phyloP scores from a whole-genome alignment of 1,140 invertebrate genomes.

The Calycopis cecrops region DNA sequence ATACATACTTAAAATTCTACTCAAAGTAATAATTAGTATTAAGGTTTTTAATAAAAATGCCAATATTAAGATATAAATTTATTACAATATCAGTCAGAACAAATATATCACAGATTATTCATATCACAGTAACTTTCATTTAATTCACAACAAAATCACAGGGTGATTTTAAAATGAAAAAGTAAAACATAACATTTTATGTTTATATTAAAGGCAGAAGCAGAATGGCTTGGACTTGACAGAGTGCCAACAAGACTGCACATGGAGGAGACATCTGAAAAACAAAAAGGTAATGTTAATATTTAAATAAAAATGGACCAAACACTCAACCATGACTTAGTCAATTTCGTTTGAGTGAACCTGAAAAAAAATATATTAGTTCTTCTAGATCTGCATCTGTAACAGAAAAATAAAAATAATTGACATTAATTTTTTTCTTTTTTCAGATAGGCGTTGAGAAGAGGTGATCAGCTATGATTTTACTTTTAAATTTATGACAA shows the following conservation, averaged over 20 bases:
- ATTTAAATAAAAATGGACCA: slow-evolving; percentile 39
- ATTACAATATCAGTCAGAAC: slow-evolving; percentile 28
- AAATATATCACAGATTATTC: slow-evolving; percentile 38
- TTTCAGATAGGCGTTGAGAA: slow-evolving; percentile 57
- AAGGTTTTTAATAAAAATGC: too few relatives aligned
- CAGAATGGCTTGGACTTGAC: slow-evolving; percentile 74
- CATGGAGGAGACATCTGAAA: slow-evolving; percentile 72
- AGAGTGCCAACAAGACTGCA: slow-evolving; percentile 74
- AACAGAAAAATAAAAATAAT: slow-evolving; percentile 67
- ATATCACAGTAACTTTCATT: slow-evolving; percentile 38
- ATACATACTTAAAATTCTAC: too few relatives aligned
- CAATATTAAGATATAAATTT: slow-evolving; percentile 1
- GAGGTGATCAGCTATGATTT: background rate
- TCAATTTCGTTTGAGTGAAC: slow-evolving; percentile 45
- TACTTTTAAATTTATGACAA: too few relatives aligned
- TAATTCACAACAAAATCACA: slow-evolving; percentile 19
- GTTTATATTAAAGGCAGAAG: slow-evolving; percentile 74
- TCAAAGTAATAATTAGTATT: too few relatives aligned
- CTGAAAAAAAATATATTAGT: slow-evolving; percentile 61
- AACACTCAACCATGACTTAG: slow-evolving; percentile 55
- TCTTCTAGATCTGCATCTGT: slow-evolving; percentile 63
- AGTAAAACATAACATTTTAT: slow-evolving; percentile 48
- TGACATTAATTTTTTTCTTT: slow-evolving; percentile 52
- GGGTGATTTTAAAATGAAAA: slow-evolving; percentile 30
- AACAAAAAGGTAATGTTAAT: slow-evolving; percentile 72